These are phyloP conservation scores for Serilophus lunatus DNA, from an alignment of 2,113 vertebrate species.

Conservation along the genomic window DNA sequence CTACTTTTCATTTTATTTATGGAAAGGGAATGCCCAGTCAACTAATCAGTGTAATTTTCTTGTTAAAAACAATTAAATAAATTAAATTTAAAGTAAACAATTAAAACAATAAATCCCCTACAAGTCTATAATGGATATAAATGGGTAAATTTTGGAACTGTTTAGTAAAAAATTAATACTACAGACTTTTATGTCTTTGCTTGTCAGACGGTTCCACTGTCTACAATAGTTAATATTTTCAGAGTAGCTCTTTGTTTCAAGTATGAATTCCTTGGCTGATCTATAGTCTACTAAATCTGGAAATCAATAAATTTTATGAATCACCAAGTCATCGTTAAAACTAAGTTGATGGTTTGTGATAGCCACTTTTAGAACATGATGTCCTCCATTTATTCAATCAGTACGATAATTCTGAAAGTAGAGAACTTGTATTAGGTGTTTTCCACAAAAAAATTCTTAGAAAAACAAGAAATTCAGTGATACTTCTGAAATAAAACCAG, in stretches of 20 bases:
- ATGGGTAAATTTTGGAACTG: conserved; percentile 5
- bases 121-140: conserved; percentile 39
- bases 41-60: conserved; percentile 46
- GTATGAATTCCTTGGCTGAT: not conserved
- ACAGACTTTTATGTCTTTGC: not conserved
- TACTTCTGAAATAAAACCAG: not conserved
- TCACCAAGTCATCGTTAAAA: not conserved
- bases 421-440: not conserved
- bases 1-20: conserved; percentile 46
- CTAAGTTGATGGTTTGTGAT: not conserved
- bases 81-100: not conserved
- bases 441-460: not conserved
- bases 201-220: not conserved
- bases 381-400: not conserved
- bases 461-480: not conserved
- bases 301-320: not conserved
- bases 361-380: not conserved
- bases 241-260: not conserved
- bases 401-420: not conserved
- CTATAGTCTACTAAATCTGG: not conserved
- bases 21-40: not conserved
- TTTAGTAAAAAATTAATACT: conserved; percentile 24
- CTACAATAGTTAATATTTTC: not conserved
- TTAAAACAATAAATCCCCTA: conserved; percentile 44
- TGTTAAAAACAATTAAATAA: conserved; percentile 19